Evolutionary conservation across 2,113 vertebrate species (phyloP), one percentile per base, ranked within the genome.

Genomic region (Silurus meridionalis): DNA sequence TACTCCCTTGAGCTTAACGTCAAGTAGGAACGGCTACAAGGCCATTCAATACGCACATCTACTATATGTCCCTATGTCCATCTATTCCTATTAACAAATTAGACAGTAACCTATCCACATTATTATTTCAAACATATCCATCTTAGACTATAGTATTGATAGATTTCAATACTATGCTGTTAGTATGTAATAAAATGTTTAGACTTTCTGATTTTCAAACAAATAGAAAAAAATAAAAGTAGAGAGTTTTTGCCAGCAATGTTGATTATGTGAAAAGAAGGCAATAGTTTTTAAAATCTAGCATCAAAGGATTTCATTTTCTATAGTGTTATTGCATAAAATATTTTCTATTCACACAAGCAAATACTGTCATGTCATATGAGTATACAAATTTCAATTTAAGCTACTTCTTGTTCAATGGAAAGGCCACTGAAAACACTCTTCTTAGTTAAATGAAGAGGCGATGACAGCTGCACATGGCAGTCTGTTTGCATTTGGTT

Each of bases 401-500:
- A 23, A 25, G 8, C 25, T 82, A 13, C 2, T 57, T 55, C 9
- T 72, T 60, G 53, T 53, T 10, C 28, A 46, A 8, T 61, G 37
- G 37, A 81, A 69, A 25, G 8, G 8, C 13, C 60, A 52, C 66
- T 78, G 60, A 83, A 83, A 83, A 83, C 2, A 10, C 28, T 37
- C 28, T 1, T 14, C 25, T 8, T 13, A 58, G 21, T 83, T 64
- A 83, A 83, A 83, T 77, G 86, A 87, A 53, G 1, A 60, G 63
- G 53, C 61, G 75, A 66, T 86, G 88, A 86, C 58, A 25, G 60
- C 67, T 83, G 85, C 21, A 78, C 9, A 63, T 78, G 55, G 28
- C 60, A 58, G 60, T 58, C 25, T 69, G 80, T 83, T 87, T 83
- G 86, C 74, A 46, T 82, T 17, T 69, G 69, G 75, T 80, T 85